Evolutionary conservation across 2,113 vertebrate species (phyloP).

Genomic region (Nothoprocta perdicaria): DNA sequence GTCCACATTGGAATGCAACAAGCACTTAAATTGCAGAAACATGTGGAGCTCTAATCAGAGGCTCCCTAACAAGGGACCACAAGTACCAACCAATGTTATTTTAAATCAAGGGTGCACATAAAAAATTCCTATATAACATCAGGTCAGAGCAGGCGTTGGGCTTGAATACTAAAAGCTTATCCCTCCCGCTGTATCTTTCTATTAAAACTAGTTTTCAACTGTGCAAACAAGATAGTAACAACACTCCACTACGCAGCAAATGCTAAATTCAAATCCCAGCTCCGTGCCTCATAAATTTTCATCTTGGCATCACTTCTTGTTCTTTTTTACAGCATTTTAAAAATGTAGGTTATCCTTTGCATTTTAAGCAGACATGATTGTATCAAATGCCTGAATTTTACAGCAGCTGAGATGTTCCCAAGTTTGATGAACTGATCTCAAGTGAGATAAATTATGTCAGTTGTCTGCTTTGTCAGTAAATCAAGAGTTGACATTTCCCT

Average conservation of each 20-base stretch:
- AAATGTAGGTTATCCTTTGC: constrained; percentile 78
- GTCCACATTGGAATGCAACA: neutral
- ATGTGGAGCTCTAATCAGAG: neutral
- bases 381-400: constrained; percentile 74
- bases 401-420: constrained; percentile 72
- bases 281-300: constrained; percentile 64
- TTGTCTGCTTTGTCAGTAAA: constrained; percentile 78
- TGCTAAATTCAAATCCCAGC: constrained; percentile 40
- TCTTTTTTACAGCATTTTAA: constrained; percentile 73
- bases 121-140: neutral
- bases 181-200: neutral
- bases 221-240: constrained; percentile 63
- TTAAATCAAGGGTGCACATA: neutral
- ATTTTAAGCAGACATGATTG: constrained; percentile 77
- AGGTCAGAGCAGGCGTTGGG: neutral
- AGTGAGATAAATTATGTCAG: constrained; percentile 79
- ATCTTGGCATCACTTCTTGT: constrained; percentile 73
- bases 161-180: neutral
- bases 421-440: constrained; percentile 84
- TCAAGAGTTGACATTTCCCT: constrained; percentile 75
- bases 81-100: neutral
- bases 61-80: neutral
- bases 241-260: constrained; percentile 34
- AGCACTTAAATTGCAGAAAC: neutral
- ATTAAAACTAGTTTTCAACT: constrained; percentile 44